Evolutionary conservation across 2,888 invertebrate genomes (phyloP).

Genomic region (Amaurobius ferox): DNA sequence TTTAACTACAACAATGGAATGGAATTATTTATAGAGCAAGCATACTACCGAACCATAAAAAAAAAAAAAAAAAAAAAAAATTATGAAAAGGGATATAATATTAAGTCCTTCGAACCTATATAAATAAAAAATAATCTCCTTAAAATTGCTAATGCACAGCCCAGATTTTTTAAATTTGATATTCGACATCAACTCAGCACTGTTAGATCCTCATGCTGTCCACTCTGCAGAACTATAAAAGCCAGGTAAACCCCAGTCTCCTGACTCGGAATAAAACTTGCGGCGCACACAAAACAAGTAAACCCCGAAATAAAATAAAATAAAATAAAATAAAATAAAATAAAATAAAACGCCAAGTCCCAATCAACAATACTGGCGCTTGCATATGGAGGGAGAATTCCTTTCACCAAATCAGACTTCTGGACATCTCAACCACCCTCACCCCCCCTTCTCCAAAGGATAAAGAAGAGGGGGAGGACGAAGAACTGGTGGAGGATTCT

Average conservation of each 20-base stretch:
- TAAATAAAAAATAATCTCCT: no score
- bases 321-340: neutral
- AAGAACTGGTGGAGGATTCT: neutral
- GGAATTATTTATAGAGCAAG: no score
- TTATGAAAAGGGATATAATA: no score
- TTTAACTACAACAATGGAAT: no score
- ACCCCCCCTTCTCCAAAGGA: neutral
- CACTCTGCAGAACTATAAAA: no score
- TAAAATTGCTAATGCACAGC: no score
- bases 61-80: no score
- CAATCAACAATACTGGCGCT: conserved; percentile 2
- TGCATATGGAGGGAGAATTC: conserved; percentile 6
- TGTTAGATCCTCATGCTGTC: no score
- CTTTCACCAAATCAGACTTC: neutral
- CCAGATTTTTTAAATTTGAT: no score
- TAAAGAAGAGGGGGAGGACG: neutral
- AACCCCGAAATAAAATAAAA: neutral
- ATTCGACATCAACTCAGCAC: no score
- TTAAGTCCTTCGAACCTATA: no score
- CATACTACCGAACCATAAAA: no score
- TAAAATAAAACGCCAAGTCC: neutral
- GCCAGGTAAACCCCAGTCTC: neutral
- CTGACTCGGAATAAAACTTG: neutral
- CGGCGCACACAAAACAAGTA: neutral
- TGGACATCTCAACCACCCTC: conserved; percentile 21